phyloP scores from a whole-genome alignment of 2,888 invertebrate species.

The Malacosoma neustria region DNA sequence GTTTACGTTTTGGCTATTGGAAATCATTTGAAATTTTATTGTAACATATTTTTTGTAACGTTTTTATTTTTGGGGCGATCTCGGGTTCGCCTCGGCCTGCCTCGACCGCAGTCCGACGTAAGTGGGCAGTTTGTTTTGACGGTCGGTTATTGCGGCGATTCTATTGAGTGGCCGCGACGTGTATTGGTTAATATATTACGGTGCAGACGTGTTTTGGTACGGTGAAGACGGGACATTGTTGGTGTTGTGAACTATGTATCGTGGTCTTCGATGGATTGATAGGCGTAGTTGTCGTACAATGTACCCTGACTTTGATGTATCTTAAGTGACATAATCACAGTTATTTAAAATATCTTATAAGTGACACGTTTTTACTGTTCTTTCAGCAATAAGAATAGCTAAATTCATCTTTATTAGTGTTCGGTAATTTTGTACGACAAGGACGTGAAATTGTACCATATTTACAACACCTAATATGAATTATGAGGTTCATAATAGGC shows the following conservation, averaged over 20 bases:
- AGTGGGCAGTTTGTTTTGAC: conserved; percentile 43
- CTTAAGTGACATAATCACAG: too few species aligned
- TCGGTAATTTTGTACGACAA: conserved; percentile 10
- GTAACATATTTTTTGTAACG: conserved; percentile 29
- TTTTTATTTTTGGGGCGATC: conserved; percentile 33
- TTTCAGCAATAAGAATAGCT: too few species aligned
- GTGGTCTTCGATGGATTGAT: background rate
- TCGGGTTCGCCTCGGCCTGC: background rate
- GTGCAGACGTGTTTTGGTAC: conserved; percentile 5
- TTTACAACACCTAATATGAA: conserved; percentile 50
- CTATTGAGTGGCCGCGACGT: conserved; percentile 67
- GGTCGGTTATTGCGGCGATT: conserved; percentile 62
- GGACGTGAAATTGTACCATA: conserved; percentile 43
- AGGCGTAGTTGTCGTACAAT: background rate
- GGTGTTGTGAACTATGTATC: background rate
- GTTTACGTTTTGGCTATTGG: conserved; percentile 49
- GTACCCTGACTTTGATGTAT: too few species aligned
- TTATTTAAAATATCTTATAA: too few species aligned
- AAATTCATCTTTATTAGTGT: too few species aligned
- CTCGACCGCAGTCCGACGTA: conserved; percentile 3
- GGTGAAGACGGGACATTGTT: background rate
- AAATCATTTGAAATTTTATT: conserved; percentile 46
- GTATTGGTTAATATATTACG: conserved; percentile 14
- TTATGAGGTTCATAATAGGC: conserved; percentile 58
- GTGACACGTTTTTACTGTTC: too few species aligned